Evolutionary conservation across 2,888 invertebrate species (phyloP), one percentile per base, ranked within the genome.

Genomic region (Allygus modestus): DNA sequence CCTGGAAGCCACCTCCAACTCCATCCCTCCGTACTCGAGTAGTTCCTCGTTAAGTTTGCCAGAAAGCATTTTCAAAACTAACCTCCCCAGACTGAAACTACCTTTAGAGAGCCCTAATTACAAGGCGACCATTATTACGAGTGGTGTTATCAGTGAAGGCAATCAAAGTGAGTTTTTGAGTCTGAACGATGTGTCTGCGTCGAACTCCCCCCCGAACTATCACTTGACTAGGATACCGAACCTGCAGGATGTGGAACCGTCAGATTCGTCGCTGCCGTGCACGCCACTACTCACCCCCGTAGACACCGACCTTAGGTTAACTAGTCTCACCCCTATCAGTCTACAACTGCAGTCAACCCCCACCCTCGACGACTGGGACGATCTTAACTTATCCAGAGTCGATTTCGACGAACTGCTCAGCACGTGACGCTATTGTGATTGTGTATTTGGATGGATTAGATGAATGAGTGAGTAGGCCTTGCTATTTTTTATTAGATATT

Each of bases 321-420:
- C 77, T n/a, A 51, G 54, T 31, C 77, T 77, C 31, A 51, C 51
- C 26, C 77, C 77, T 0, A 46, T 77, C 28, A 51, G 28, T 2
- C 28, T 77, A 0, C 77, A 77, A 26, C 77, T 77, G 5, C 77
- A 77, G 51, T 51, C 77, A 28, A 77, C 28, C 12, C 77, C 77
- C 33, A 11, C 41, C 23, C 33, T 77, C n/a, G 77, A 77, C 11
- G 77, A 77, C 46, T 77, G 46, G 77, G 77, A 77, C 33, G 77
- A 77, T 31, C 77, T 77, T 26, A 51, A 46, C 31, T 51, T 77
- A 23, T 77, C 77, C 12, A 77, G 51, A 31, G 77, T 77, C 4
- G 77, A 77, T 51, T 51, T 77, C 15, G 77, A 77, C n/a, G 77
- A 77, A 46, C 28, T 77, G 20, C 51, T 77, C 28, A 51, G 46